Evolutionary conservation across 37 sponge, comb jelly and placozoan genomes (phyloP).

Genomic region (Agelas oroides): DNA sequence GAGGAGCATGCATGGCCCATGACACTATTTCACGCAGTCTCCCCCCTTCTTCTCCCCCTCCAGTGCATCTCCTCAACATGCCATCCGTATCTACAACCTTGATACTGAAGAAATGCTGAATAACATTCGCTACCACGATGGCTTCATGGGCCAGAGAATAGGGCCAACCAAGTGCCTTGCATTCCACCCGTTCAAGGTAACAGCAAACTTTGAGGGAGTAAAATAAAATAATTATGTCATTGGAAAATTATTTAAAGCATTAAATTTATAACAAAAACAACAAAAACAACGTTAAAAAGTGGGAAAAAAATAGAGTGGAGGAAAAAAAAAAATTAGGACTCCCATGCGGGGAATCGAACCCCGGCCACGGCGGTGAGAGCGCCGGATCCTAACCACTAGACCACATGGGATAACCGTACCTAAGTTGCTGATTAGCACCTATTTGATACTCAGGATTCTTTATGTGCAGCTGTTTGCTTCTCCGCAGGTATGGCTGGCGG

Average conservation of each 20-base stretch:
- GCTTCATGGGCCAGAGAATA: conserved; percentile 96
- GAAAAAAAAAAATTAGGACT: not conserved
- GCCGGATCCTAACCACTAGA: conserved; percentile 75
- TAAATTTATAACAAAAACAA: not conserved
- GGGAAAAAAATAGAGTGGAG: not conserved
- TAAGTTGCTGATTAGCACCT: not conserved
- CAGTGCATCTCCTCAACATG: conserved; percentile 64
- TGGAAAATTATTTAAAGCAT: not conserved
- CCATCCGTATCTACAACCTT: conserved; percentile 82
- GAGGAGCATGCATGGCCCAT: no score
- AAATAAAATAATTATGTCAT: no score
- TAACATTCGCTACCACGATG: conserved; percentile 90
- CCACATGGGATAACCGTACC: conserved; percentile 46
- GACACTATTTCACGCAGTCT: no score
- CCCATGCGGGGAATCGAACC: conserved; percentile 75
- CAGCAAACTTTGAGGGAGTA: not conserved
- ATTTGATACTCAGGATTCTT: not conserved
- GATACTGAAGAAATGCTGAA: conserved; percentile 66
- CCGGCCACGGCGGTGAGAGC: conserved; percentile 72
- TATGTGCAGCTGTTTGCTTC: no score
- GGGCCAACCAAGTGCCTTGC: conserved; percentile 81
- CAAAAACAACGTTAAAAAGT: not conserved
- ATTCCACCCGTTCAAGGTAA: conserved; percentile 92
- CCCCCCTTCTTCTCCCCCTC: not conserved
- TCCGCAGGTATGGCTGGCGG: conserved; percentile 78